phyloP scores from a whole-genome alignment of 37 sponge, comb jelly and placozoan genomes.

The Petrosia ficiformis region DNA sequence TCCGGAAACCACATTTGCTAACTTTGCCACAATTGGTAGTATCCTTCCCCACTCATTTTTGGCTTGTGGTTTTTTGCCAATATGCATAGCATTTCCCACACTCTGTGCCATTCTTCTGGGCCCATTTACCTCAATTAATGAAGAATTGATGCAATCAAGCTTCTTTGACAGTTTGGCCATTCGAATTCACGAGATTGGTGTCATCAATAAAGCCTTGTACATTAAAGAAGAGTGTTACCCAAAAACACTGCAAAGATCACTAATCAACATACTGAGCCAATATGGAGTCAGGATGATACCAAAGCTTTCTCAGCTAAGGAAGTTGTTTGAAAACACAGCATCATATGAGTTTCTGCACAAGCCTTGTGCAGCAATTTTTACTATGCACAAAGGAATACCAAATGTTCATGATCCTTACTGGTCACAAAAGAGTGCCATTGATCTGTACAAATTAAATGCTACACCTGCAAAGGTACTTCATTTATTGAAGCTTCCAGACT shows the following conservation, averaged over 20 bases:
- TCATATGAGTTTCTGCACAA: not conserved
- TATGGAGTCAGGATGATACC: not conserved
- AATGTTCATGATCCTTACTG: not conserved
- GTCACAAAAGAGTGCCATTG: not conserved
- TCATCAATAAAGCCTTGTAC: too few species aligned
- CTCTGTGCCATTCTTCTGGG: not conserved
- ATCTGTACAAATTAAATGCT: not conserved
- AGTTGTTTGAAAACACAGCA: not conserved
- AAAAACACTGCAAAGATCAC: too few species aligned
- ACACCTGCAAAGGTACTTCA: not conserved
- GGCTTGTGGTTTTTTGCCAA: not conserved
- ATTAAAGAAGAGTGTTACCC: too few species aligned
- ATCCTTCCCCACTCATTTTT: not conserved
- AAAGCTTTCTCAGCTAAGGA: not conserved
- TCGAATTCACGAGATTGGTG: too few species aligned
- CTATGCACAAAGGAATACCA: not conserved
- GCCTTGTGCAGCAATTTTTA: not conserved
- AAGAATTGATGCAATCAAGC: too few species aligned
- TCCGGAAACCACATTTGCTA: not conserved
- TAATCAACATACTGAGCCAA: not conserved
- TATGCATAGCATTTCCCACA: not conserved
- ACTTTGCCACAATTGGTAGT: not conserved
- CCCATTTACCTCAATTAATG: too few species aligned
- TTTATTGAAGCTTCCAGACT: not conserved
- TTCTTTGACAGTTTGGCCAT: too few species aligned